Conservation (phyloP, 2,888 invertebrate species). For the Ectemnius continuus region DNA sequence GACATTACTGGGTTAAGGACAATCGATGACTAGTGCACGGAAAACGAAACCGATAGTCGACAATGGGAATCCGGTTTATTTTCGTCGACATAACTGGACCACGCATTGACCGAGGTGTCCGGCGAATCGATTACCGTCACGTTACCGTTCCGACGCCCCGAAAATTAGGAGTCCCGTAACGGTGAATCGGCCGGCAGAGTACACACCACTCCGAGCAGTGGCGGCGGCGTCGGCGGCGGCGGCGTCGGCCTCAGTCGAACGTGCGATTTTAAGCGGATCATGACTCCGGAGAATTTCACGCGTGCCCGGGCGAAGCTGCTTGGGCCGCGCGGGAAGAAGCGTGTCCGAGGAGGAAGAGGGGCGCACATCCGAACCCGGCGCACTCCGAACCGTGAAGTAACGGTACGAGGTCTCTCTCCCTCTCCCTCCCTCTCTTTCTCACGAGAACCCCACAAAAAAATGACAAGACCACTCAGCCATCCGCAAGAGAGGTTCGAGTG, state of each 20-base stretch:
- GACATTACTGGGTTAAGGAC: no score
- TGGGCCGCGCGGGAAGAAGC: conserved; percentile 18
- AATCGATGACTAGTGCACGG: no score
- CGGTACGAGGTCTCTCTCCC: conserved; percentile 44
- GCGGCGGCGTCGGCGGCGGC: no score
- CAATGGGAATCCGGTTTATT: no score
- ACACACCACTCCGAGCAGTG: no score
- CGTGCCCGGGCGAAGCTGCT: conserved; percentile 1
- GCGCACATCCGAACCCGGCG: conserved; percentile 38
- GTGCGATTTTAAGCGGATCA: conserved; percentile 39
- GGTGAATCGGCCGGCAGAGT: background rate
- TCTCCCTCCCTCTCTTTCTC: no score
- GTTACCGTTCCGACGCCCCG: conserved; percentile 1
- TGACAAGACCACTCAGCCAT: conserved; percentile 39
- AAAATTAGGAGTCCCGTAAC: conserved; percentile 6
- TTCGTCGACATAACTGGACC: no score
- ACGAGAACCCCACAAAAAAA: conserved; percentile 26
- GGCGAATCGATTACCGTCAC: conserved; percentile 2
- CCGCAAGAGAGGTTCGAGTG: conserved; percentile 26
- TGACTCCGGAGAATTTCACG: conserved; percentile 38
- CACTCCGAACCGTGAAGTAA: conserved; percentile 52
- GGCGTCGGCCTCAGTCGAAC: conserved; percentile 2
- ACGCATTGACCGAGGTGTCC: no score
- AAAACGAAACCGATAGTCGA: no score
- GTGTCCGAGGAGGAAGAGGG: conserved; percentile 22